phyloP scores from a whole-genome alignment of 2,113 vertebrate species.

The Charadrius vociferus region DNA sequence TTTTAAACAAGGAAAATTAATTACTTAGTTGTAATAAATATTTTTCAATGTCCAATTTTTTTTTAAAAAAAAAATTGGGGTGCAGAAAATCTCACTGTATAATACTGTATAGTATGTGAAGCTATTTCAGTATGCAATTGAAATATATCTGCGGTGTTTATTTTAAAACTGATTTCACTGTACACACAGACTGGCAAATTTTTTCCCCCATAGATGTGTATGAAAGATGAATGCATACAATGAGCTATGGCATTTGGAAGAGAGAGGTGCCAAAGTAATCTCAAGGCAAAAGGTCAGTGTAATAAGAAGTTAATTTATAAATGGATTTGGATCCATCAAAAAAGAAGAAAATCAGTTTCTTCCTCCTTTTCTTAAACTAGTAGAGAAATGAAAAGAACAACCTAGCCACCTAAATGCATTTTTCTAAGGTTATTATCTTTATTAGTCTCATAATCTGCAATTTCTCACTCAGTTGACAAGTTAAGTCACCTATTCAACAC shows the following conservation, averaged over 20 bases:
- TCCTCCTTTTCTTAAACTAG: not conserved
- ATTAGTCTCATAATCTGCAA: not conserved
- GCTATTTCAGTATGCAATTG: not conserved
- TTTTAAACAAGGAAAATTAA: not conserved
- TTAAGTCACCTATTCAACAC: not conserved
- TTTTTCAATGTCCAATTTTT: not conserved
- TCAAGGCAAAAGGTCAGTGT: not conserved
- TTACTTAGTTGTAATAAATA: not conserved
- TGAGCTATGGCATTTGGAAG: not conserved
- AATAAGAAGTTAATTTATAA: not conserved
- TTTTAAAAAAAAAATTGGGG: too few species aligned
- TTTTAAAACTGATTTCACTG: not conserved
- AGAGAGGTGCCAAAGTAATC: not conserved
- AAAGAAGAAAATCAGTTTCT: not conserved
- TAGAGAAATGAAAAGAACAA: not conserved
- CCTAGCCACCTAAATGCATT: not conserved
- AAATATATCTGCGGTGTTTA: not conserved
- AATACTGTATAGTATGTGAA: not conserved
- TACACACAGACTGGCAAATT: not conserved
- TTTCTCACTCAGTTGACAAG: not conserved
- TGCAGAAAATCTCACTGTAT: not conserved
- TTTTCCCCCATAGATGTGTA: rapidly evolving
- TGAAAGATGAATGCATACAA: not conserved
- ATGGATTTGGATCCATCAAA: not conserved
- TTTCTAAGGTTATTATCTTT: not conserved